These are phyloP conservation scores for Nanorana parkeri DNA, from an alignment of 2,113 vertebrate genomes.

Conservation along the genomic window DNA sequence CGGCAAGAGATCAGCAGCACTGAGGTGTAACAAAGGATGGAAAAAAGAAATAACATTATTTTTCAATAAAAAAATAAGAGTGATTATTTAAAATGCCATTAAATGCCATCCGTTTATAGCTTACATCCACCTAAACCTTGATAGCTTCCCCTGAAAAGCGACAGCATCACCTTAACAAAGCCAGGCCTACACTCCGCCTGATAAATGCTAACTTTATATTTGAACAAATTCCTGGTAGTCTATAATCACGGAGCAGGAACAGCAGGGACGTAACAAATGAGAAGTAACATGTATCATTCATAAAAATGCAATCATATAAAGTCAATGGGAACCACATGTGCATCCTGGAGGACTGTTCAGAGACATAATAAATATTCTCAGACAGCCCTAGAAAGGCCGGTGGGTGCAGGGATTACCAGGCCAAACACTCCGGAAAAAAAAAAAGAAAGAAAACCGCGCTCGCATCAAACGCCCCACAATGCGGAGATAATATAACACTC, in stretches of 20 bases:
- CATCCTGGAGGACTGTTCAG: constrained; percentile 12
- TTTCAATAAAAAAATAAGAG: too few relatives aligned
- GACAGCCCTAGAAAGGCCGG: constrained; percentile 9
- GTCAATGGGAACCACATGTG: constrained; percentile 46
- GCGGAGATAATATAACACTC: background rate
- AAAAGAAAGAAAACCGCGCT: background rate
- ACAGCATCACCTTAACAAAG: background rate
- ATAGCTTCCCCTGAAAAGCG: too few relatives aligned
- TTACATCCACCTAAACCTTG: too few relatives aligned
- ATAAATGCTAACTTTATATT: constrained; percentile 6
- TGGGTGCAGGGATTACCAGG: constrained; percentile 28
- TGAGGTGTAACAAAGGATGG: too few relatives aligned
- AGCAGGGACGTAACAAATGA: background rate
- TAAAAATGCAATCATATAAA: constrained; percentile 33
- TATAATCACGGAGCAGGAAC: constrained; percentile 1
- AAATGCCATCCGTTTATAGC: too few relatives aligned
- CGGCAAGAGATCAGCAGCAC: too few relatives aligned
- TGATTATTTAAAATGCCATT: too few relatives aligned
- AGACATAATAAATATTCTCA: constrained; percentile 47
- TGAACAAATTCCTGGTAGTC: constrained; percentile 8
- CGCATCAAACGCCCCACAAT: background rate
- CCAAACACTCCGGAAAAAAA: background rate
- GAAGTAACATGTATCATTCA: constrained; percentile 39
- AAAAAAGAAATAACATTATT: too few relatives aligned
- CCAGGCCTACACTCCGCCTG: background rate